Evolutionary conservation across 1,140 invertebrate species (phyloP).

Genomic region (Chionoecetes opilio): DNA sequence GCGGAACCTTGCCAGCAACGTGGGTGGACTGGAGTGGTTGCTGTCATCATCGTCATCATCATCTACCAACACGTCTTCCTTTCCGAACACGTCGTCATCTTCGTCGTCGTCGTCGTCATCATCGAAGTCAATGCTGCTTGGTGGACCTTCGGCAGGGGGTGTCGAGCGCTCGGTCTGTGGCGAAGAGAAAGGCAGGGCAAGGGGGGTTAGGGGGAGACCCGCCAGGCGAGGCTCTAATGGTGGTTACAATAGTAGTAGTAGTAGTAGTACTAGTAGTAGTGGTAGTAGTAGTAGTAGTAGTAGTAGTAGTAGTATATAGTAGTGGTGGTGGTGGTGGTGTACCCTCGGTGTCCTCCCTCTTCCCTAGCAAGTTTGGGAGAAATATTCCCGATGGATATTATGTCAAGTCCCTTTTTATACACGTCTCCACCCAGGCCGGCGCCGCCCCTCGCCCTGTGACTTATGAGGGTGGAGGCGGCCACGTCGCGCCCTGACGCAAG

Average conservation of each 20-base stretch:
- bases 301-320: no score
- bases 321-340: no score
- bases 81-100: conserved; percentile 51
- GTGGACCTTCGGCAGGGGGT: conserved; percentile 10
- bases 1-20: conserved; percentile 57
- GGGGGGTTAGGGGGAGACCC: background rate
- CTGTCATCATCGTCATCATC: conserved; percentile 72
- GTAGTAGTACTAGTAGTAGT: background rate
- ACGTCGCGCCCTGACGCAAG: background rate
- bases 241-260: background rate
- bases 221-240: background rate
- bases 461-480: conserved; percentile 5
- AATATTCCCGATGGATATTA: background rate
- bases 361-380: background rate
- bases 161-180: conserved; percentile 44
- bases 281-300: background rate
- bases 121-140: background rate
- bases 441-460: background rate
- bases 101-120: conserved; percentile 67
- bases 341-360: background rate
- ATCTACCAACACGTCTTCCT: conserved; percentile 35
- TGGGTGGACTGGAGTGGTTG: conserved; percentile 71
- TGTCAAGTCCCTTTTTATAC: conserved; percentile 35
- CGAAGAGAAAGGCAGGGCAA: background rate
- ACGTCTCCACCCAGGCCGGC: background rate